A percentile compares a stretch with the other conserved stretches of the same genome.
phyloP scores from a whole-genome alignment of 35 echinoderm and acorn worm species.

The Amphiura filiformis region DNA sequence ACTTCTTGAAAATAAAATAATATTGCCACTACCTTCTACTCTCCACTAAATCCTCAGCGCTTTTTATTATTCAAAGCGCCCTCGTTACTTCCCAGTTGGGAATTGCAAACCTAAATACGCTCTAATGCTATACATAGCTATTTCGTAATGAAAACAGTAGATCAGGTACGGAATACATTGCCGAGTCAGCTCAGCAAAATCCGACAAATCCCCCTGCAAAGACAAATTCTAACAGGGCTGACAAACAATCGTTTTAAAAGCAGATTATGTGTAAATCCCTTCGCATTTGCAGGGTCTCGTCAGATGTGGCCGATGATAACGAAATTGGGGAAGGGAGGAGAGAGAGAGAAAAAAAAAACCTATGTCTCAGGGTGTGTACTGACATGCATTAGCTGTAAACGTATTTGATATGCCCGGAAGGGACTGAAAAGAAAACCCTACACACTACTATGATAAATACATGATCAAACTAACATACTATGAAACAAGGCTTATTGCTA shows the following conservation, averaged over 20 bases:
- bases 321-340: background rate
- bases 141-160: background rate
- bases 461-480: background rate
- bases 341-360: background rate
- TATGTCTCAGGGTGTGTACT: background rate
- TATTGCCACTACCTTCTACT: too few species aligned
- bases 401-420: background rate
- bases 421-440: background rate
- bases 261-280: background rate
- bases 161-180: background rate
- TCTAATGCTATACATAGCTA: background rate
- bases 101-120: background rate
- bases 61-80: background rate
- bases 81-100: background rate
- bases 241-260: constrained; percentile 9
- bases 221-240: background rate
- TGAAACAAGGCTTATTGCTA: background rate
- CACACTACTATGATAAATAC: background rate
- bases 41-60: background rate
- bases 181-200: background rate
- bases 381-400: background rate
- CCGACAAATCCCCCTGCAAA: background rate
- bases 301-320: background rate
- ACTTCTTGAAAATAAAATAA: too few species aligned
- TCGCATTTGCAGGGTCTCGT: background rate